Conservation (phyloP, 2,113 vertebrate genomes). For the Melanerpes formicivorus region DNA sequence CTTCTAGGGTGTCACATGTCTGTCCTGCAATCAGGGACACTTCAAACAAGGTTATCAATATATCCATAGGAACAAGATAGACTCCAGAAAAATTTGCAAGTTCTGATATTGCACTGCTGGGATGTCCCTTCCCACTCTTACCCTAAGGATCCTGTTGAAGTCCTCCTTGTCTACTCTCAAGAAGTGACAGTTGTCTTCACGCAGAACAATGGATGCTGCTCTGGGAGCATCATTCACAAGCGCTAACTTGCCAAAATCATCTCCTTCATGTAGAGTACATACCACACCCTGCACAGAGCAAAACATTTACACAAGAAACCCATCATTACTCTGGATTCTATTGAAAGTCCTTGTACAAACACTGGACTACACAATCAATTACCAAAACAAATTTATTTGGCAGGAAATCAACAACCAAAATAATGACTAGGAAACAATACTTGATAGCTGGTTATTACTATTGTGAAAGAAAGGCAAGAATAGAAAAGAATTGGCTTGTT, state of each 20-base stretch:
- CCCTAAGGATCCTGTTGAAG: conserved; percentile 96
- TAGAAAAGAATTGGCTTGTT: conserved; percentile 57
- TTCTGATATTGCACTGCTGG: not conserved
- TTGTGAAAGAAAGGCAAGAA: conserved; percentile 58
- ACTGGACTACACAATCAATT: conserved; percentile 60
- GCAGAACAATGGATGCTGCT: conserved; percentile 95
- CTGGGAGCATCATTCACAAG: conserved; percentile 96
- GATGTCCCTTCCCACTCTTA: conserved; percentile 64
- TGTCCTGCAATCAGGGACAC: not conserved
- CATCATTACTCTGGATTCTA: conserved; percentile 57
- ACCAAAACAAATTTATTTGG: conserved; percentile 66
- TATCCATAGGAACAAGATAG: not conserved
- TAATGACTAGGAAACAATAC: conserved; percentile 64
- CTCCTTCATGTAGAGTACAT: conserved; percentile 94
- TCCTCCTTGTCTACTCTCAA: conserved; percentile 97
- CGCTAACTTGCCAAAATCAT: conserved; percentile 98
- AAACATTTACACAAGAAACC: conserved; percentile 59
- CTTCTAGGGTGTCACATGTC: not conserved
- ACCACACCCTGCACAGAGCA: conserved; percentile 90
- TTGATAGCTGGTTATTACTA: conserved; percentile 66
- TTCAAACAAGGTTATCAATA: not conserved
- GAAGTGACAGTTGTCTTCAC: conserved; percentile 98
- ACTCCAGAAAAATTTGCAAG: not conserved
- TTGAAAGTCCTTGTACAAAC: conserved; percentile 58
- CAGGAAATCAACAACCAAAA: conserved; percentile 67